These are phyloP conservation scores for Germaria angustata DNA, from an alignment of 2,888 invertebrate species.

Conservation along the genomic window DNA sequence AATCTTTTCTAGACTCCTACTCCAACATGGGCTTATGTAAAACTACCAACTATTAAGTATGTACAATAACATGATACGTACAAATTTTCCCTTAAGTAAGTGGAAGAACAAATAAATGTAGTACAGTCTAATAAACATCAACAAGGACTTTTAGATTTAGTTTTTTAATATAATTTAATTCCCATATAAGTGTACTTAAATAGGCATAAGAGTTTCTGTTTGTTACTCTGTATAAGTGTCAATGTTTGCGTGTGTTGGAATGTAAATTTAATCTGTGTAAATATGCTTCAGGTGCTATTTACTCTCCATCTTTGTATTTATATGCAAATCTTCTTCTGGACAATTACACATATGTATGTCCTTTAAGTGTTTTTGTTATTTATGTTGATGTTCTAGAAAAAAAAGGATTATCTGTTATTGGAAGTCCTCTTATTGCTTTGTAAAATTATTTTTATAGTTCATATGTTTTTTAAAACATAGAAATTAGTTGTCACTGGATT, in stretches of 20 bases:
- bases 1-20: background rate
- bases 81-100: background rate
- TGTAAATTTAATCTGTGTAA: constrained; percentile 35
- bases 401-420: too few relatives aligned
- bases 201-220: background rate
- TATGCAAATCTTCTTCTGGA: background rate
- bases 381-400: background rate
- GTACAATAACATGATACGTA: background rate
- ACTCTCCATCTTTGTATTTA: background rate
- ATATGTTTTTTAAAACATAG: too few relatives aligned
- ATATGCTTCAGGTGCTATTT: constrained; percentile 43
- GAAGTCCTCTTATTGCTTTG: too few relatives aligned
- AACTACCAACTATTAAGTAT: background rate
- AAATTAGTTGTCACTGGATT: too few relatives aligned
- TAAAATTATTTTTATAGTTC: too few relatives aligned
- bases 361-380: background rate
- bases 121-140: constrained; percentile 26
- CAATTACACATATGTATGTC: background rate
- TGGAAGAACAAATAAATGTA: constrained; percentile 12
- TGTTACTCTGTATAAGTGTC: background rate
- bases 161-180: constrained; percentile 1
- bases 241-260: background rate
- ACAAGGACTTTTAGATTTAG: background rate
- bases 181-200: constrained; percentile 9
- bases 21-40: background rate